Base-by-base conservation (phyloP, 2,113 vertebrate species). In the Ceuthmochares aereus region DNA sequence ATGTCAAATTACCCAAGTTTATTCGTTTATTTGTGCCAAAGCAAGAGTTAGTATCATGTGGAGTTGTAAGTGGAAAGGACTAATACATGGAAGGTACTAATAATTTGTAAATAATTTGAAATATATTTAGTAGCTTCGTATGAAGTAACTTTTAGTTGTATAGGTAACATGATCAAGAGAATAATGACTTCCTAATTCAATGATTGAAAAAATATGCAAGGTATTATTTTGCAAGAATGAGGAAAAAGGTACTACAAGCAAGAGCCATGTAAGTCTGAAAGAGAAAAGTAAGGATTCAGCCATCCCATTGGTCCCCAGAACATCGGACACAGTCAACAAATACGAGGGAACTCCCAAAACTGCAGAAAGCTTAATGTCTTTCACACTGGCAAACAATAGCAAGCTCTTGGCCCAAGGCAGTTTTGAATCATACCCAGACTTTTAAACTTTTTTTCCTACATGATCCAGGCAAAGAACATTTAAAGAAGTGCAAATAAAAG, bases 161-260 rank as follows among this genome's bases (percentile, higher is more conserved):
- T 2, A 36, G 3, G 8, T 26, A 26, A 26, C 0, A 1, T 3
- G 6, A 10, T 25, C 12, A 47, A 47, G 26, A 47, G 15, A 11
- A 78, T 40, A 84, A 76, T 8, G 26, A 4, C 3, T n/a, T 81
- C 22, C 5, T 49, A 18, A 86, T 29, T 11, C 15, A 14, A 67
- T 68, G 40, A 43, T 14, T 47, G 29, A 66, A 89, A 77, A 62
- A 54, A 27, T 1, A 1, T 58, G 10, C 22, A 77, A 73, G 17
- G 3, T 58, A 42, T 42, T 69, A 40, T 18, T 7, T 34, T 3
- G 6, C 34, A 89, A 81, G 29, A 95, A 77, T 32, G 23, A 40
- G 63, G 45, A 40, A 63, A 45, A 72, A 2, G 3, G 12, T n/a
- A 32, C 4, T 26, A 43, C 7, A 62, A 62, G 55, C 2, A 66